Conservation (phyloP, 2,888 invertebrate genomes). For the Agriopis leucophaearia region DNA sequence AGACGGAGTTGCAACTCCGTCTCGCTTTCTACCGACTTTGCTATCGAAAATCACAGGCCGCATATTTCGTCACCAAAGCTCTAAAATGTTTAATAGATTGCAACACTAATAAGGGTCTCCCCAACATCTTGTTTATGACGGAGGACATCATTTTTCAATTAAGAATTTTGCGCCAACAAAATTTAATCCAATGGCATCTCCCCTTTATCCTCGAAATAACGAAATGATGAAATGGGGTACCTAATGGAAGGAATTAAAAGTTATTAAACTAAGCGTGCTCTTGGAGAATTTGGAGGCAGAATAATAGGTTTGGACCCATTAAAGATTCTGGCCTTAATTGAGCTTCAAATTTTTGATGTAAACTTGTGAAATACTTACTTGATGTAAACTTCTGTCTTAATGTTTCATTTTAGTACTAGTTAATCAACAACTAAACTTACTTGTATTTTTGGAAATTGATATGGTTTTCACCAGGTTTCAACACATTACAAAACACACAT, state of each 20-base stretch:
- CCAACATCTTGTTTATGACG: slow-evolving; percentile 31
- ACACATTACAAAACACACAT: too few relatives aligned
- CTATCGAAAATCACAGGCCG: not conserved
- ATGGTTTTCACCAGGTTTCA: too few relatives aligned
- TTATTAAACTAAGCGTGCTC: slow-evolving; percentile 46
- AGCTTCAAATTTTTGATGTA: slow-evolving; percentile 26
- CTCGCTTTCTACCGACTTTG: too few relatives aligned
- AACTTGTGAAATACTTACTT: slow-evolving; percentile 13
- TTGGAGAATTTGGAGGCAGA: slow-evolving; percentile 37
- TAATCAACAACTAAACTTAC: not conserved
- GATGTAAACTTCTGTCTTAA: not conserved
- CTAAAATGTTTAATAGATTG: slow-evolving; percentile 6
- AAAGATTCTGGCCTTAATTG: slow-evolving; percentile 40
- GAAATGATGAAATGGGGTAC: slow-evolving; percentile 46
- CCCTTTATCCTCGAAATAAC: slow-evolving; percentile 40
- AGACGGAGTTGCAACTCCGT: too few relatives aligned
- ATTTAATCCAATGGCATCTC: slow-evolving; percentile 38
- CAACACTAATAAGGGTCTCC: slow-evolving; percentile 14
- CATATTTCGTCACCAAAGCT: not conserved
- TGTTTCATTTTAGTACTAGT: not conserved
- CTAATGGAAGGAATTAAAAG: slow-evolving; percentile 50
- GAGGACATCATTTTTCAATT: slow-evolving; percentile 36
- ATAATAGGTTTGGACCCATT: slow-evolving; percentile 39
- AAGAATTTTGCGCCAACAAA: slow-evolving; percentile 34
- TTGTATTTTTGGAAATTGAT: too few relatives aligned